Conservation (phyloP, 92 coral and sea anemone species). For the Zoanthus gigantus region DNA sequence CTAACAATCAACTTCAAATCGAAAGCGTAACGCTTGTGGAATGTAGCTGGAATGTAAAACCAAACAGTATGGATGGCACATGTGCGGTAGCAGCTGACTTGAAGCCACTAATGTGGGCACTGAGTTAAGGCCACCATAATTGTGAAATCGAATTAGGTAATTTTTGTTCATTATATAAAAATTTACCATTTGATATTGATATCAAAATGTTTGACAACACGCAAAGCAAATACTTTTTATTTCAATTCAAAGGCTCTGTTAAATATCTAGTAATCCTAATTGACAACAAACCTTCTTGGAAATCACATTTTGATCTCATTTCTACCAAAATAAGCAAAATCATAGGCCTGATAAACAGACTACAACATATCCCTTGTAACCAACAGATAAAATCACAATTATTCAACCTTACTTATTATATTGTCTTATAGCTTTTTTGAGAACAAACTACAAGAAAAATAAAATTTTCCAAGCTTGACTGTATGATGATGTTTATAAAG, state of each 20-base stretch:
- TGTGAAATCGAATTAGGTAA: conserved; percentile 16
- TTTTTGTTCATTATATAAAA: conserved; percentile 1
- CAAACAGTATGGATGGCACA: too few relatives aligned
- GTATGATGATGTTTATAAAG: too few relatives aligned
- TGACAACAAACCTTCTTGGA: conserved; percentile 39
- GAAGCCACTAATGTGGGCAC: too few relatives aligned
- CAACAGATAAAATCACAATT: background rate
- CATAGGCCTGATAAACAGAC: background rate
- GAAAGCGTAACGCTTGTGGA: too few relatives aligned
- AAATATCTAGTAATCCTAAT: conserved; percentile 33
- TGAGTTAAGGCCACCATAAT: too few relatives aligned
- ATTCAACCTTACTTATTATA: background rate
- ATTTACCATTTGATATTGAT: too few relatives aligned
- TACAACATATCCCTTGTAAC: background rate
- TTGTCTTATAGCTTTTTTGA: background rate
- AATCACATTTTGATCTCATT: background rate
- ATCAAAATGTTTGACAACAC: conserved; percentile 28
- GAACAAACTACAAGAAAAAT: background rate
- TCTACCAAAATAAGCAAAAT: background rate
- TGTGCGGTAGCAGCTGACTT: too few relatives aligned
- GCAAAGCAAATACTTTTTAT: background rate
- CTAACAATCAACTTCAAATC: too few relatives aligned
- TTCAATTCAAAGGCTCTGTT: conserved; percentile 27
- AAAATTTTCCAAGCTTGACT: too few relatives aligned
- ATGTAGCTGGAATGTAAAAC: too few relatives aligned